phyloP scores from a whole-genome alignment of 1,140 invertebrate genomes.

The Bilobella aurantiaca region DNA sequence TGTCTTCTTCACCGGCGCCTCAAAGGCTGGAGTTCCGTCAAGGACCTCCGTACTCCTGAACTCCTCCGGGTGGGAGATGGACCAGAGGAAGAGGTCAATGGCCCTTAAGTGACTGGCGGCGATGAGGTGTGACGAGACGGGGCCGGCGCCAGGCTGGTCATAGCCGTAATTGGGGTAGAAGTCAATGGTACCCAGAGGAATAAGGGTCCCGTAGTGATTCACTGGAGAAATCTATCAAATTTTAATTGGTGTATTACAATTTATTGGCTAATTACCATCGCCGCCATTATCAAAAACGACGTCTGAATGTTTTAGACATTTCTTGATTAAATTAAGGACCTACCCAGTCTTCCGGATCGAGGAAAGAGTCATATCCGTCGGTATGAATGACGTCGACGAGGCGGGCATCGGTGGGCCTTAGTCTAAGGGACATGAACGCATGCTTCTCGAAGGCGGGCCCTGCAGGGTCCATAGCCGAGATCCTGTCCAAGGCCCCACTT shows the following conservation, averaged over 20 bases:
- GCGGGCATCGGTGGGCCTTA: conserved; percentile 13
- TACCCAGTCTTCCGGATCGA: conserved; percentile 20
- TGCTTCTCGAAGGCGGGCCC: conserved; percentile 17
- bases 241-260: not conserved
- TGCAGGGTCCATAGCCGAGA: conserved; percentile 24
- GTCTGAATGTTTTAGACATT: too few relatives aligned
- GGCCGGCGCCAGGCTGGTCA: conserved; percentile 12
- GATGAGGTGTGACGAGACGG: conserved; percentile 10
- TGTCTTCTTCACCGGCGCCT: conserved; percentile 4
- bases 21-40: conserved; percentile 16
- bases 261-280: too few relatives aligned
- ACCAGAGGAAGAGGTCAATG: conserved; percentile 21
- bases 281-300: too few relatives aligned
- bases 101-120: conserved; percentile 21
- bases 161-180: conserved; percentile 26
- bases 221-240: conserved; percentile 11
- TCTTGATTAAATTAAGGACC: too few relatives aligned
- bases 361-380: conserved; percentile 15
- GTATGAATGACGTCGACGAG: conserved; percentile 28
- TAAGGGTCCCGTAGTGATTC: conserved; percentile 23
- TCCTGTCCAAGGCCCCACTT: conserved; percentile 18
- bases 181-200: conserved; percentile 20
- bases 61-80: conserved; percentile 15
- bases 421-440: conserved; percentile 5
- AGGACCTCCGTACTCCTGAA: conserved; percentile 20